These are phyloP conservation scores for Ephydatia muelleri DNA, from an alignment of 37 sponge, comb jelly and placozoan species.

Conservation along the genomic window DNA sequence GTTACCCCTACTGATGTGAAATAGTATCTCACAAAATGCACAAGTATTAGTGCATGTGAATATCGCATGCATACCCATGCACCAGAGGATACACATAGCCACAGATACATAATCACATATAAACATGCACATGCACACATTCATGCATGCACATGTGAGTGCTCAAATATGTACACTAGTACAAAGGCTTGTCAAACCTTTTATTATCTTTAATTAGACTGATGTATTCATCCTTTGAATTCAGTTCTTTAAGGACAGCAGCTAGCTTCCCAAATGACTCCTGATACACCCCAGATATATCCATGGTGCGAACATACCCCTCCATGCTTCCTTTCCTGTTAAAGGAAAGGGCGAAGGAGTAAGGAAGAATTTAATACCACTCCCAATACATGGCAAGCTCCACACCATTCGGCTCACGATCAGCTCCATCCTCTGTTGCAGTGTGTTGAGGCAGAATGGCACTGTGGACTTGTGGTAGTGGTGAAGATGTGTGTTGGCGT, in stretches of 20 bases:
- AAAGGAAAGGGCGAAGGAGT: not conserved
- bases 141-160: too few relatives aligned
- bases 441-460: constrained; percentile 65
- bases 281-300: constrained; percentile 37
- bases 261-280: constrained; percentile 28
- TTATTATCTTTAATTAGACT: constrained; percentile 57
- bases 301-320: constrained; percentile 33
- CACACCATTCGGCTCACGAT: constrained; percentile 25
- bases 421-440: constrained; percentile 70
- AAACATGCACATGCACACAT: too few relatives aligned
- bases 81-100: not conserved
- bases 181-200: too few relatives aligned
- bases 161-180: too few relatives aligned
- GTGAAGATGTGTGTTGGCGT: constrained; percentile 68
- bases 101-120: too few relatives aligned
- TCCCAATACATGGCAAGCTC: not conserved
- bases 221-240: constrained; percentile 57
- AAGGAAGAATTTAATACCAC: not conserved
- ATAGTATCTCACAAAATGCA: too few relatives aligned
- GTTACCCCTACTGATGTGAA: too few relatives aligned
- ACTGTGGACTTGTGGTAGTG: constrained; percentile 25
- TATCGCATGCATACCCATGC: too few relatives aligned
- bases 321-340: constrained; percentile 50
- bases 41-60: too few relatives aligned
- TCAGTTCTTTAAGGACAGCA: constrained; percentile 17